Conservation (phyloP, 2,888 invertebrate genomes). For the Drosophila mimetica region DNA sequence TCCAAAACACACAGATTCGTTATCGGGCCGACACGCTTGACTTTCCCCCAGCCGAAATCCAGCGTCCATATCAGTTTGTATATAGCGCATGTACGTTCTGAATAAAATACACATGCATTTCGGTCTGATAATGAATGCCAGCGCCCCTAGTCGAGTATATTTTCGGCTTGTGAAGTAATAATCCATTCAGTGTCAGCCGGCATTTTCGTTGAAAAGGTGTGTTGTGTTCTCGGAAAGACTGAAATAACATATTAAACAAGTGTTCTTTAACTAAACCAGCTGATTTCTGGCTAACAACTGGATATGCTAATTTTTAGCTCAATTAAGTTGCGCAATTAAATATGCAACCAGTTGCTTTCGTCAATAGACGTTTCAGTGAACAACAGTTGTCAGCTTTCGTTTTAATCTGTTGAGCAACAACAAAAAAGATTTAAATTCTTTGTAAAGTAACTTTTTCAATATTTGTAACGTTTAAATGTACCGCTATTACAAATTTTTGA, state of each 20-base stretch:
- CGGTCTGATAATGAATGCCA: slow-evolving; percentile 44
- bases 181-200: slow-evolving; percentile 54
- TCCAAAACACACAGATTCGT: slow-evolving; percentile 31
- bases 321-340: not conserved
- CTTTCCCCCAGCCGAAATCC: slow-evolving; percentile 25
- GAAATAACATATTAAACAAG: not conserved
- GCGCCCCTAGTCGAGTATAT: slow-evolving; percentile 16
- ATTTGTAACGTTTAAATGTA: not conserved
- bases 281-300: slow-evolving; percentile 4
- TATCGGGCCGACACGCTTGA: slow-evolving; percentile 27
- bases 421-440: not conserved
- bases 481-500: not conserved
- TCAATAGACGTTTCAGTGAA: too few relatives aligned
- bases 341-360: not conserved
- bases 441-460: not conserved
- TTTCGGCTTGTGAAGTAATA: slow-evolving; percentile 20
- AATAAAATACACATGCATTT: slow-evolving; percentile 12
- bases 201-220: slow-evolving; percentile 52
- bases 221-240: slow-evolving; percentile 21
- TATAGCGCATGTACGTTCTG: slow-evolving; percentile 10
- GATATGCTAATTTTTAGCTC: slow-evolving; percentile 18
- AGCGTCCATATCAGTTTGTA: slow-evolving; percentile 7
- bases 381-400: too few relatives aligned
- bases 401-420: not conserved
- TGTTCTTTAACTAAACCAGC: slow-evolving; percentile 18